A percentile compares a stretch with the other conserved stretches of the same genome.
These are phyloP conservation scores for Drosophila hawaiiensis DNA, from an alignment of 2,888 invertebrate species.

Conservation along the genomic window DNA sequence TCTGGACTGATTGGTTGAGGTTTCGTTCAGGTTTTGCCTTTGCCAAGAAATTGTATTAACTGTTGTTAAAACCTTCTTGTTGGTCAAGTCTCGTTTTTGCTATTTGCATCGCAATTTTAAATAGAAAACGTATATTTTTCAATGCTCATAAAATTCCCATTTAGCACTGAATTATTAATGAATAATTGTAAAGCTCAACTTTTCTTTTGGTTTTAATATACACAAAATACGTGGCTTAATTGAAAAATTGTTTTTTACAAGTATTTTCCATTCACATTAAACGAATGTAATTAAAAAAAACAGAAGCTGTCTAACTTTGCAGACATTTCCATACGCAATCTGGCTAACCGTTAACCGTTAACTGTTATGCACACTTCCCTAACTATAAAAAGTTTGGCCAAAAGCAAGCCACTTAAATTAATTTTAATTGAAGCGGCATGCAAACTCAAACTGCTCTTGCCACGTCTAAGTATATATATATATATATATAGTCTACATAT, in stretches of 20 bases:
- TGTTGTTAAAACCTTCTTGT: constrained; percentile 54
- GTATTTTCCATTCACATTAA: constrained; percentile 24
- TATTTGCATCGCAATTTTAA: background rate
- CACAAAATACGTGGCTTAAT: background rate
- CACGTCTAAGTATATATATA: background rate
- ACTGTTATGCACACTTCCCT: constrained; percentile 39
- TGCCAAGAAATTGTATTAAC: constrained; percentile 48
- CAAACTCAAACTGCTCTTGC: constrained; percentile 32
- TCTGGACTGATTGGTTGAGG: constrained; percentile 15
- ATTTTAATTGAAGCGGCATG: constrained; percentile 69
- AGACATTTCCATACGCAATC: constrained; percentile 52
- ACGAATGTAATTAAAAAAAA: constrained; percentile 60
- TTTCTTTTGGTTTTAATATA: background rate
- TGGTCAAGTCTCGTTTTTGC: constrained; percentile 8
- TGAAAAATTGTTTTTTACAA: background rate
- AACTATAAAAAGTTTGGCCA: constrained; percentile 64
- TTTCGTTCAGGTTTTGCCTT: constrained; percentile 23
- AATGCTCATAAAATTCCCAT: background rate
- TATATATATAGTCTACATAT: constrained; percentile 10
- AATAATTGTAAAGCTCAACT: background rate
- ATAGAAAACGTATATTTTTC: background rate
- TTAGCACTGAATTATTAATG: background rate
- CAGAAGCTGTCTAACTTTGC: constrained; percentile 51
- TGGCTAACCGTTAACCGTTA: constrained; percentile 32
- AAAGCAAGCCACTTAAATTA: constrained; percentile 74